Conservation (phyloP, 2,888 invertebrate genomes). For the Nipponacmea schrenckii region DNA sequence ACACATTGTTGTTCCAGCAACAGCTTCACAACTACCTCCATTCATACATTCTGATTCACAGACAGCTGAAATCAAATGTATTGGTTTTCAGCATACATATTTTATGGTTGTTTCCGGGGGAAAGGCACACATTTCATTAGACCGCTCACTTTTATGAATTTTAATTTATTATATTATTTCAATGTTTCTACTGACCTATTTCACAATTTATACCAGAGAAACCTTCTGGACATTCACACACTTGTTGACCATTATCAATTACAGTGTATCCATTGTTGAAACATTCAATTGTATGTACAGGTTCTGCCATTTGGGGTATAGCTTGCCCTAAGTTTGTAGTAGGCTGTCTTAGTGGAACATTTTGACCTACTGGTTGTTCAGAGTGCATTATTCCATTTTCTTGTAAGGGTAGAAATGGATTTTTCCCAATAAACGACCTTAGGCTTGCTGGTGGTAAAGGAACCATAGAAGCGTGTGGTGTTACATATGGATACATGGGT, state of each 20-base stretch:
- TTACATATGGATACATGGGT: too few relatives aligned
- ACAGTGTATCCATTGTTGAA: constrained; percentile 11
- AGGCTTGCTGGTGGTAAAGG: not conserved
- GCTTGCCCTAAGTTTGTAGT: not conserved
- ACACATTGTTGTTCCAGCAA: constrained; percentile 7
- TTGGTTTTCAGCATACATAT: not conserved
- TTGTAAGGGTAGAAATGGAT: not conserved
- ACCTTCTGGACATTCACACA: constrained; percentile 15
- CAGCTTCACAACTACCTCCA: constrained; percentile 9
- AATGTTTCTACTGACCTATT: constrained; percentile 9
- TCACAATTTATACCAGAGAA: constrained; percentile 18
- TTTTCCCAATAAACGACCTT: too few relatives aligned
- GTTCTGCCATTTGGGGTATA: not conserved
- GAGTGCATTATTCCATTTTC: not conserved
- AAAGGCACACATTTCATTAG: too few relatives aligned
- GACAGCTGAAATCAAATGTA: constrained; percentile 9
- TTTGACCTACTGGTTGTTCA: not conserved
- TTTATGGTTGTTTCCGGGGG: too few relatives aligned
- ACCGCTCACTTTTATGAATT: too few relatives aligned
- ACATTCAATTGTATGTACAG: not conserved
- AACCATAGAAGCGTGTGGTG: not conserved
- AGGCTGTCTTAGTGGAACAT: not conserved
- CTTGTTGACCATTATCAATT: not conserved
- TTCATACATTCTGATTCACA: constrained; percentile 15
- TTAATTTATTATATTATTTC: too few relatives aligned